Evolutionary conservation across 2,888 invertebrate genomes (phyloP), one percentile per base, ranked within the genome.

Genomic region (Leistus spinibarbis): DNA sequence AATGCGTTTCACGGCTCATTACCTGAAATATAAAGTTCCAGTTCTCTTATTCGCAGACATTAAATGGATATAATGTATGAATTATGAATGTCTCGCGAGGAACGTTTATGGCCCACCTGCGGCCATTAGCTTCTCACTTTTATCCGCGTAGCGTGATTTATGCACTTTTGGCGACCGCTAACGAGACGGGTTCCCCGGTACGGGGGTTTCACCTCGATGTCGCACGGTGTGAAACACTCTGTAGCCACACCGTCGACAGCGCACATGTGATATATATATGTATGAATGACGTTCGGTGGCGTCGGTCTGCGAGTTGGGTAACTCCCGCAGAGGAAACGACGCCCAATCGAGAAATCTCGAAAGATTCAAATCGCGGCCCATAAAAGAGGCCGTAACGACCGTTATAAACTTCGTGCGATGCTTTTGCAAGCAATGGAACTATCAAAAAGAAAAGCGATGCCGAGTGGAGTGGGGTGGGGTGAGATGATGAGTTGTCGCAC

Each of bases 51-150:
- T 69, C 76, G 54, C 66, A 56, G 76, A 76, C 76, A 74, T 73
- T 73, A 64, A 74, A 79, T 79, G 79, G 80, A 80, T 80, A 79
- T 82, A 82, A 81, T 80, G 78, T 80, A 79, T 82, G 81, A 83
- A 82, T 83, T 81, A 81, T 81, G 81, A 80, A 81, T 80, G 81
- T 80, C 79, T 78, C 79, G 27, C 27, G 9, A 79, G 79, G 79
- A 79, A 79, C 82, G 79, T 82, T 82, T 82, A 83, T 82, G 78
- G 81, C 82, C 82, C 83, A 83, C 83, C 83, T 84, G 83, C 82
- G 83, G 81, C 83, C 83, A 82, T 83, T 81, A 81, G 80, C 81
- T 80, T 80, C 79, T 81, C 81, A 81, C 80, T 82, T 81, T 82
- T 82, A 82, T 82, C 82, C 82, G 72, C 74, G 78, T 16, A 60